Percentiles rank a stretch among this genome's conserved stretches.
Conservation (phyloP, 2,797 vertebrate genomes). For the Lagodon rhomboides region DNA sequence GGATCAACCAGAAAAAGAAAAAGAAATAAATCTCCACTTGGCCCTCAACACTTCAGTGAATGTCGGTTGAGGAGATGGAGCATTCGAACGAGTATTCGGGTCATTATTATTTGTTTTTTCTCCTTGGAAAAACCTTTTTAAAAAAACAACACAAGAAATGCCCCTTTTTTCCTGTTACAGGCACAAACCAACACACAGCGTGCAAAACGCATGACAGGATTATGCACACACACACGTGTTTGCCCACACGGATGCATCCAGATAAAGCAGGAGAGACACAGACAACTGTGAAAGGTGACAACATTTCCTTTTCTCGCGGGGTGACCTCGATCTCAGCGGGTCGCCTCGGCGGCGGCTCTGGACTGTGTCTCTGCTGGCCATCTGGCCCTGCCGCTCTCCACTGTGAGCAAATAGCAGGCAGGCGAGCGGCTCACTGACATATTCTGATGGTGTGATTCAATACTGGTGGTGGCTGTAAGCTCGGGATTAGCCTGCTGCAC, state of each 20-base stretch:
- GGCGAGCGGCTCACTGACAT: slow-evolving; percentile 62
- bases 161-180: neutral
- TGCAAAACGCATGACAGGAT: slow-evolving; percentile 40
- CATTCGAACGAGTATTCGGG: neutral
- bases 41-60: neutral
- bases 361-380: slow-evolving; percentile 70
- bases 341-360: slow-evolving; percentile 56
- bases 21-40: too few relatives aligned
- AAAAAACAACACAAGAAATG: neutral
- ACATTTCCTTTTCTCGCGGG: slow-evolving; percentile 62
- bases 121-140: slow-evolving; percentile 23
- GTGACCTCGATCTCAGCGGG: slow-evolving; percentile 75
- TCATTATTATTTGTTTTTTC: slow-evolving; percentile 1
- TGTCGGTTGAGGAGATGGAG: neutral
- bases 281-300: slow-evolving; percentile 67
- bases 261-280: slow-evolving; percentile 31
- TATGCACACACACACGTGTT: slow-evolving; percentile 52
- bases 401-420: slow-evolving; percentile 69
- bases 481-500: slow-evolving; percentile 66
- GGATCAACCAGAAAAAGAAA: too few relatives aligned
- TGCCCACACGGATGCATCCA: slow-evolving; percentile 27
- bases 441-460: slow-evolving; percentile 73
- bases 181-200: slow-evolving; percentile 14
- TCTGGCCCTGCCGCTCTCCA: slow-evolving; percentile 70
- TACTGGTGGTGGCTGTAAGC: slow-evolving; percentile 70